Base-by-base conservation (phyloP, 2,113 vertebrate genomes). In the Vulpes lagopus region DNA sequence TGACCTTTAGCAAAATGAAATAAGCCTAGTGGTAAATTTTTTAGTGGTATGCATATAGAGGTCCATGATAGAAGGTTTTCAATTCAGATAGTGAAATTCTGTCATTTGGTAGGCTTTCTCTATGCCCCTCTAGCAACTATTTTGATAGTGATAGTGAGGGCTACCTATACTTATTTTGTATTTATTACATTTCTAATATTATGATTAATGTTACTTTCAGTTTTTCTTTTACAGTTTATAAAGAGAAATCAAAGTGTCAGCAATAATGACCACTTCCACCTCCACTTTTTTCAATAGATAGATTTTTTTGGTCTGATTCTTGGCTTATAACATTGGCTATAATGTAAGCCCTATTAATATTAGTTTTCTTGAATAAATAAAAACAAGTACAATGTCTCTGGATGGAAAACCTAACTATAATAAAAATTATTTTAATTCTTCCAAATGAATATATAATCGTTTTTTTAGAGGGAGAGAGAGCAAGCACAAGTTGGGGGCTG, bases 1-100 rank as follows among this genome's bases (percentile, higher is more conserved):
- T 53, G 55, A 59, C 51, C 80, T 38, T 93, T 73, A 85, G 12
- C 19, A 96, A 95, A 95, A 71, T 82, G 82, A 82, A 95, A 89
- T 85, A 85, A 43, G 79, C 8, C 3, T 81, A 74, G 23, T 35
- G 32, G 65, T 71, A 71, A 83, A 53, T 51, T 65, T 71, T 92
- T 96, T 55, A 96, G 65, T 79, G 23, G 9, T 67, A 2, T 17
- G 30, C 27, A 6, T 19, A 74, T 88, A 53, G 65, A 16, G 22
- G 30, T 65, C 67, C 57, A 83, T 80, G 67, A 67, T 10, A 80
- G 79, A 27, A 83, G 25, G 49, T 71, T 43, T 95, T 69, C 23
- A 9, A 79, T 78, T 79, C 57, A 51, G 8, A 85, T 23, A 81
- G 14, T 35, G 30, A 93, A 81, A 81, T 78, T 51, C 69, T 49